These are phyloP conservation scores for Drosophila eohydei DNA, from an alignment of 2,888 invertebrate species.

Conservation along the genomic window DNA sequence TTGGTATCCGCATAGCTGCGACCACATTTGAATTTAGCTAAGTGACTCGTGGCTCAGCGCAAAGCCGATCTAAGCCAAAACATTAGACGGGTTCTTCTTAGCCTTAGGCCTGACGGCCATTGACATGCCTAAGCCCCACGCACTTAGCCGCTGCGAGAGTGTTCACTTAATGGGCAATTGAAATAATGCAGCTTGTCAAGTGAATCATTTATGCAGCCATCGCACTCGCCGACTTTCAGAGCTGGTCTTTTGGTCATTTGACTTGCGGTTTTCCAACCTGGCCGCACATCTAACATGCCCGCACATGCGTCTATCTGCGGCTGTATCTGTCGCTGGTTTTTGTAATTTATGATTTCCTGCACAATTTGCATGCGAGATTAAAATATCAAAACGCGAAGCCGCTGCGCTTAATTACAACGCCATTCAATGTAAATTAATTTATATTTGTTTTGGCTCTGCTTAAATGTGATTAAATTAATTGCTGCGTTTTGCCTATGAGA, in stretches of 20 bases:
- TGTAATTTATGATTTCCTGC: constrained; percentile 74
- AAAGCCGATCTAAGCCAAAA: constrained; percentile 21
- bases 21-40: constrained; percentile 24
- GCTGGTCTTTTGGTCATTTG: constrained; percentile 33
- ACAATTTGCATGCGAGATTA: constrained; percentile 74
- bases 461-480: constrained; percentile 69
- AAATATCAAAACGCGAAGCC: constrained; percentile 66
- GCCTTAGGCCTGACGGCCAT: constrained; percentile 20
- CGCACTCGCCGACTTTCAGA: constrained; percentile 19
- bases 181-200: constrained; percentile 49
- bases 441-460: constrained; percentile 52
- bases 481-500: constrained; percentile 14
- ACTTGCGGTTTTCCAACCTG: constrained; percentile 54
- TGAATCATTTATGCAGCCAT: constrained; percentile 42
- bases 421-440: constrained; percentile 73
- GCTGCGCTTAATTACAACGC: constrained; percentile 61
- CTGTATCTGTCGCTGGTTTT: constrained; percentile 28
- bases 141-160: constrained; percentile 35
- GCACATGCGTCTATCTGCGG: background rate
- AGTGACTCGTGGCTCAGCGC: constrained; percentile 15
- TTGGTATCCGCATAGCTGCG: constrained; percentile 28
- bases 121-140: constrained; percentile 39
- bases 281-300: constrained; percentile 1
- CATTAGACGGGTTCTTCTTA: constrained; percentile 32
- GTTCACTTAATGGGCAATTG: constrained; percentile 48